Evolutionary conservation across 2,113 vertebrate species (phyloP).

Genomic region (Chloebia gouldiae): DNA sequence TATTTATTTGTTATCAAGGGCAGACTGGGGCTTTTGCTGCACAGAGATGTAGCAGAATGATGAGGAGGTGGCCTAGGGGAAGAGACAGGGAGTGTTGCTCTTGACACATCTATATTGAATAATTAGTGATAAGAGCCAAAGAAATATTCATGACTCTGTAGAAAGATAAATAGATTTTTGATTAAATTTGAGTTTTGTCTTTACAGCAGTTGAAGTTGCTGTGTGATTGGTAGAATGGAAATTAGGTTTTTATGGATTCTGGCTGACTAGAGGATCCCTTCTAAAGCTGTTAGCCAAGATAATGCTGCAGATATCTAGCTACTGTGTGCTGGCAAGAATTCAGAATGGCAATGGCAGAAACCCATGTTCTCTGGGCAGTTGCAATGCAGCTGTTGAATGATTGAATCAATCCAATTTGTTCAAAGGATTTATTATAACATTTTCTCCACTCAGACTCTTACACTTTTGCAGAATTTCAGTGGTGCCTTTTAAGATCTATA

Average conservation of each 20-base stretch:
- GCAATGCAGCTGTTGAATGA: slow-evolving; percentile 27
- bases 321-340: slow-evolving; percentile 34
- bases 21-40: slow-evolving; percentile 25
- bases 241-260: slow-evolving; percentile 51
- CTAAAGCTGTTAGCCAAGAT: slow-evolving; percentile 41
- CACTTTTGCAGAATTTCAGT: background rate
- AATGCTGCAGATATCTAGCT: slow-evolving; percentile 11
- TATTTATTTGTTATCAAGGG: slow-evolving; percentile 42
- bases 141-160: slow-evolving; percentile 55
- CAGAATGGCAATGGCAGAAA: slow-evolving; percentile 7
- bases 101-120: slow-evolving; percentile 29
- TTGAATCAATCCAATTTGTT: background rate
- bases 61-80: slow-evolving; percentile 24
- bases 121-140: slow-evolving; percentile 58
- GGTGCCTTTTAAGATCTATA: background rate
- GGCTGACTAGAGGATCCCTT: background rate
- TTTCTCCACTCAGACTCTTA: background rate
- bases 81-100: slow-evolving; percentile 23
- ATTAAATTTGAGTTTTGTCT: slow-evolving; percentile 54
- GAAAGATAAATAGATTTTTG: slow-evolving; percentile 63
- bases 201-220: slow-evolving; percentile 23
- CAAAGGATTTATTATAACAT: background rate
- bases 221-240: slow-evolving; percentile 46
- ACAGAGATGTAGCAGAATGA: slow-evolving; percentile 11
- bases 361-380: slow-evolving; percentile 29